A percentile compares a stretch with the other conserved stretches of the same genome.
These are phyloP conservation scores for Alloscopus bannaensis DNA, from an alignment of 2,888 invertebrate species.

Conservation along the genomic window DNA sequence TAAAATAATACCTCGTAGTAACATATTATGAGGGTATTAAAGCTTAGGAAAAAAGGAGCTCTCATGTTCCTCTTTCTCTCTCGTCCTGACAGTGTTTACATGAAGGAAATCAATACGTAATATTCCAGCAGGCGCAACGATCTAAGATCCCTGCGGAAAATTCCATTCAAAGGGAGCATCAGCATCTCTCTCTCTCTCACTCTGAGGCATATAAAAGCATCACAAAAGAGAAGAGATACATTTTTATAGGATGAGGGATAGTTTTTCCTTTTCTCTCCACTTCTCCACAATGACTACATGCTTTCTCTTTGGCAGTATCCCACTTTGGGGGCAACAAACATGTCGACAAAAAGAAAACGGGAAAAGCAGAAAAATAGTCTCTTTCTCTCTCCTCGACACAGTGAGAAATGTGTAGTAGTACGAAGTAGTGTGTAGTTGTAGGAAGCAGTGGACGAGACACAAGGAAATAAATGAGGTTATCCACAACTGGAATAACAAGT, in stretches of 20 bases:
- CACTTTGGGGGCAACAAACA: slow-evolving; percentile 6
- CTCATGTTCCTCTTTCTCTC: not conserved
- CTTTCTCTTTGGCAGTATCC: slow-evolving; percentile 10
- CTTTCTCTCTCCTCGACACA: no score
- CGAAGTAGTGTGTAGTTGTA: slow-evolving; percentile 36
- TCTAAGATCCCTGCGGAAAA: slow-evolving; percentile 40
- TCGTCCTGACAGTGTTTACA: slow-evolving; percentile 36
- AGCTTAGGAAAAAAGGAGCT: slow-evolving; percentile 2
- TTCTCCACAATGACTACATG: not conserved
- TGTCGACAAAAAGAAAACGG: slow-evolving; percentile 18
- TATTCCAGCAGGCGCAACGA: slow-evolving; percentile 32
- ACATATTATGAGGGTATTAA: not conserved
- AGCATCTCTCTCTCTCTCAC: no score
- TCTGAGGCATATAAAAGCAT: slow-evolving; percentile 8
- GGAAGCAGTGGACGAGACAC: slow-evolving; percentile 26
- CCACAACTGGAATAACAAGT: slow-evolving; percentile 29
- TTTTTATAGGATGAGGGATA: not conserved
- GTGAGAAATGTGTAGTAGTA: no score
- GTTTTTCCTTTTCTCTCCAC: not conserved
- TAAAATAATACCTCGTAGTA: not conserved
- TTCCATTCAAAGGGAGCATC: slow-evolving; percentile 49
- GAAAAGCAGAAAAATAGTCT: not conserved
- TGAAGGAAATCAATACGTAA: slow-evolving; percentile 46
- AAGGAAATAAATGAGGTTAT: slow-evolving; percentile 41
- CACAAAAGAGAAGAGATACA: slow-evolving; percentile 5